phyloP scores from a whole-genome alignment of 53 echinoderm and acorn worm species.

The Paelopatides confundens region DNA sequence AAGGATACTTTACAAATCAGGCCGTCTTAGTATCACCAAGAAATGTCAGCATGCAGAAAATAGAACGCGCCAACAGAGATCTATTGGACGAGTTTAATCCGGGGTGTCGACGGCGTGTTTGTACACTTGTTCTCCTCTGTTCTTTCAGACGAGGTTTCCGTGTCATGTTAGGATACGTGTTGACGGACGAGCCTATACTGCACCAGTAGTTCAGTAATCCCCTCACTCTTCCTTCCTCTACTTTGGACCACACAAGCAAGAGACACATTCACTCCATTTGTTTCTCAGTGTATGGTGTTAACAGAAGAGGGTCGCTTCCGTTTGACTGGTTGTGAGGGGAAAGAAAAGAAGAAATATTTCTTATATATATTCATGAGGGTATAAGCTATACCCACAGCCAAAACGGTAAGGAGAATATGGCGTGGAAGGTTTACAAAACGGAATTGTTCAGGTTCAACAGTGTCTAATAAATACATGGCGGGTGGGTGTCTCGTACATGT shows the following conservation, averaged over 20 bases:
- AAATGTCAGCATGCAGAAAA: conserved; percentile 1
- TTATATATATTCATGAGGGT: no score
- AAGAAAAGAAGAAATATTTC: no score
- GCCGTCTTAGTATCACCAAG: background rate
- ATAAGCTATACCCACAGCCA: no score
- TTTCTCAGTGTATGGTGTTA: background rate
- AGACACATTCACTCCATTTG: background rate
- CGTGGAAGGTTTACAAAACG: no score
- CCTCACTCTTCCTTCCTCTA: background rate
- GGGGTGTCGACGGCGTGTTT: conserved; percentile 26
- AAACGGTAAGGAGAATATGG: no score
- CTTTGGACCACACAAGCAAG: conserved; percentile 16
- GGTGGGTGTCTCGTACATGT: no score
- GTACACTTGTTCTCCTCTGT: conserved; percentile 26
- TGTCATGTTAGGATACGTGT: conserved; percentile 27
- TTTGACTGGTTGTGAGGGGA: no score
- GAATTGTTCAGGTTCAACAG: no score
- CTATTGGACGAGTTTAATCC: conserved; percentile 13
- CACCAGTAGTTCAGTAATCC: background rate
- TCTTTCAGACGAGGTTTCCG: conserved; percentile 3
- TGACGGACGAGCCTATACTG: conserved; percentile 31
- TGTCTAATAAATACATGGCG: no score
- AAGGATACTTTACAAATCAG: conserved; percentile 30
- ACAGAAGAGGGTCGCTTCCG: background rate
- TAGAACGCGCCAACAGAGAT: background rate